Conservation (phyloP, 2,797 vertebrate genomes). For the Pelodytes ibericus region DNA sequence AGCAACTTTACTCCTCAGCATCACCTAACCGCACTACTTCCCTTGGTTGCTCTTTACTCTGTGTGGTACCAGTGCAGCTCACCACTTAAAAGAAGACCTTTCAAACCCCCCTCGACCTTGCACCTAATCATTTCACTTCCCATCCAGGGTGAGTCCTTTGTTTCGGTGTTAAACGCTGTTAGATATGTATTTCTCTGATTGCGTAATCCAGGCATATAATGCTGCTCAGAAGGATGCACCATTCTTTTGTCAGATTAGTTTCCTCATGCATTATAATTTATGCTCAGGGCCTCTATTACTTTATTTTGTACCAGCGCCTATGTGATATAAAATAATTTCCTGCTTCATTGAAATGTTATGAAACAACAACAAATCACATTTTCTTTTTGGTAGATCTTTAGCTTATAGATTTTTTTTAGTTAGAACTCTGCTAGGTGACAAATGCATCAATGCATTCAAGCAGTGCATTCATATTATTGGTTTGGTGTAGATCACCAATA, state of each 20-base stretch:
- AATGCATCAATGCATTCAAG: no score
- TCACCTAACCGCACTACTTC: conserved; percentile 15
- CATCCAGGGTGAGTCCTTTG: conserved; percentile 15
- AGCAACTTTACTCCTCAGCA: conserved; percentile 24
- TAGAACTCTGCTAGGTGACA: no score
- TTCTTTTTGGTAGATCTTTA: no score
- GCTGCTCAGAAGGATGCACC: neutral
- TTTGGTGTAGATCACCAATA: no score
- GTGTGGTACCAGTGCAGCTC: conserved; percentile 5
- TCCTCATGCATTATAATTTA: neutral
- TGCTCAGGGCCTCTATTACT: no score
- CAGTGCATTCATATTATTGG: no score
- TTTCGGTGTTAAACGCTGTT: conserved; percentile 6
- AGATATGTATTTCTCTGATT: neutral
- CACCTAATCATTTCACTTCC: conserved; percentile 17
- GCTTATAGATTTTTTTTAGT: no score
- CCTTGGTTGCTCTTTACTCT: conserved; percentile 13
- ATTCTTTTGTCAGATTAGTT: neutral
- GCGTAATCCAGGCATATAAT: neutral
- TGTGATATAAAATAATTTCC: no score
- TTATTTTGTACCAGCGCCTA: no score
- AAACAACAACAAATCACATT: no score
- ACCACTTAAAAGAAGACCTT: conserved; percentile 25
- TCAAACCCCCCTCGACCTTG: conserved; percentile 2
- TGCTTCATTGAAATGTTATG: no score